Percentiles rank a stretch among this genome's conserved stretches.
These are phyloP conservation scores for Corythaeola cristata DNA, from an alignment of 2,113 vertebrate species.

Conservation along the genomic window DNA sequence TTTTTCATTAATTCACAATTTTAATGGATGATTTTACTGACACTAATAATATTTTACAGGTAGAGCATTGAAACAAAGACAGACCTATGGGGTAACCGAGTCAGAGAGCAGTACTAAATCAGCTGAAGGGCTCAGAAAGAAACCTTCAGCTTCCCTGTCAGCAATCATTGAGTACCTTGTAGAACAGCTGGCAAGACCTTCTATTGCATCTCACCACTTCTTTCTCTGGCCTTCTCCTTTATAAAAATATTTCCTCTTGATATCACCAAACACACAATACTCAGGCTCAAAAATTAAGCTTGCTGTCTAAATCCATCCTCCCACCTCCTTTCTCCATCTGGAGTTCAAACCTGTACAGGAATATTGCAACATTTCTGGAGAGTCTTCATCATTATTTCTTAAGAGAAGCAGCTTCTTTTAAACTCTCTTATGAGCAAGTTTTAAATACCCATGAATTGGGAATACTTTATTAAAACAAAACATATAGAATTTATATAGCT, in stretches of 20 bases:
- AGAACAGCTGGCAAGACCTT: not conserved
- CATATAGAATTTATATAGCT: not conserved
- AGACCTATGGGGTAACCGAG: not conserved
- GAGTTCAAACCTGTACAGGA: not conserved
- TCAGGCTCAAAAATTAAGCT: not conserved
- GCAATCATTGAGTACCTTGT: not conserved
- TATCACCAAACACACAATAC: constrained; percentile 12
- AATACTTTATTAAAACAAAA: not conserved
- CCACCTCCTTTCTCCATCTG: not conserved
- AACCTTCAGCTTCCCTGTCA: not conserved
- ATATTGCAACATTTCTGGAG: not conserved
- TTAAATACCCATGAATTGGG: not conserved
- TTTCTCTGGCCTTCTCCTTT: not conserved
- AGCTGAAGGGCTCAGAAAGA: not conserved
- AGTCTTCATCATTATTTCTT: not conserved
- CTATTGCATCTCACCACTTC: not conserved
- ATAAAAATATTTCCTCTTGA: constrained; percentile 21
- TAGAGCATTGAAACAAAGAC: not conserved
- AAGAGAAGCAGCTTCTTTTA: not conserved
- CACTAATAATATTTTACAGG: not conserved
- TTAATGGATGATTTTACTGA: not conserved
- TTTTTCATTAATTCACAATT: not conserved
- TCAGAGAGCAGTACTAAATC: not conserved
- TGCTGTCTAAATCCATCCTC: not conserved
- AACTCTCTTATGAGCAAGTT: not conserved